Percentiles rank a stretch among this genome's conserved stretches.
Conservation (phyloP, 2,113 vertebrate species). For the Microtus ochrogaster region DNA sequence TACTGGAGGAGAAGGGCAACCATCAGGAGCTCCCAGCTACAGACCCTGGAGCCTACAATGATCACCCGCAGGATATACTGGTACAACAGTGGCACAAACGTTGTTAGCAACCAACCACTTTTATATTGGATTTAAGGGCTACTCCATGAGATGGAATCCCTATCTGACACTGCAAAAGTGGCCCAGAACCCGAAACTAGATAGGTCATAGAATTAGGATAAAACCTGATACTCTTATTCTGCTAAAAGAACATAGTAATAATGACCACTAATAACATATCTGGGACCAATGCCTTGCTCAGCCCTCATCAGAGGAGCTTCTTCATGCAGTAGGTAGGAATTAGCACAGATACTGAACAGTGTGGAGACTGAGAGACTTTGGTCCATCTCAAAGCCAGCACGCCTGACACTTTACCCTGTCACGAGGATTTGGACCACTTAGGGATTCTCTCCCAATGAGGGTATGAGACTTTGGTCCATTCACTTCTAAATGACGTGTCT, state of each 20-base stretch:
- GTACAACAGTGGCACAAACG: background rate
- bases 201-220: background rate
- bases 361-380: background rate
- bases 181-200: background rate
- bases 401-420: rapidly evolving
- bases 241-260: background rate
- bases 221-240: background rate
- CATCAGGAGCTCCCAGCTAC: background rate
- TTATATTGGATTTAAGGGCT: background rate
- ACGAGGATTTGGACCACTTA: rapidly evolving
- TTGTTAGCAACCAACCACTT: background rate
- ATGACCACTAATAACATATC: background rate
- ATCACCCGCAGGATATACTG: background rate
- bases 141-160: background rate
- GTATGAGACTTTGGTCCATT: background rate
- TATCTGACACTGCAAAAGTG: background rate
- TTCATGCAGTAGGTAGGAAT: background rate
- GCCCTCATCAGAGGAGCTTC: background rate
- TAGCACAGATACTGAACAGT: background rate
- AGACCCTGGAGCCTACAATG: background rate
- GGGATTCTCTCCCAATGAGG: background rate
- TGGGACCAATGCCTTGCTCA: background rate
- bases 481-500: background rate
- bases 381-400: rapidly evolving
- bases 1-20: no score